Evolutionary conservation across 2,888 invertebrate species (phyloP).

Genomic region (Parascotia fuliginaria): DNA sequence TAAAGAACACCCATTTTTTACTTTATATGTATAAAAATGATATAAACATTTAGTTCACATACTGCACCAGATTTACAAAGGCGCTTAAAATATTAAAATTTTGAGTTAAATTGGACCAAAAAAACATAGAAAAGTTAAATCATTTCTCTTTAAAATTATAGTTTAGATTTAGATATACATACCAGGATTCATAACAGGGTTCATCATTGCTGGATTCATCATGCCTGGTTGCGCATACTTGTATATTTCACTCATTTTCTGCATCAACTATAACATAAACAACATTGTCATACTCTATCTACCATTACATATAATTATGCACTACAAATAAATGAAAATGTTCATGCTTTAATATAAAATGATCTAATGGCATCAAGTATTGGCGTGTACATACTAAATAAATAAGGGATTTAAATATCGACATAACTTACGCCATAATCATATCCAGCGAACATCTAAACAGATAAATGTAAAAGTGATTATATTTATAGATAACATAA

Average conservation of each 20-base stretch:
- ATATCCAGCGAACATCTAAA: constrained; percentile 86
- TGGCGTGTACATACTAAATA: constrained; percentile 53
- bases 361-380: constrained; percentile 38
- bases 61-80: too few species aligned
- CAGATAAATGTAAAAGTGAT: constrained; percentile 64
- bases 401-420: constrained; percentile 51
- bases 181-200: constrained; percentile 74
- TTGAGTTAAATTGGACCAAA: too few species aligned
- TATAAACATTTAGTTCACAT: too few species aligned
- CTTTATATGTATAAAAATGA: too few species aligned
- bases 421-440: constrained; percentile 82
- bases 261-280: constrained; percentile 70
- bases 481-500: constrained; percentile 26
- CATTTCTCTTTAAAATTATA: too few species aligned
- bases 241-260: constrained; percentile 77
- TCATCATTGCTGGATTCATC: constrained; percentile 77
- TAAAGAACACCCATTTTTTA: too few species aligned
- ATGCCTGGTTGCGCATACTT: constrained; percentile 73
- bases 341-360: constrained; percentile 43
- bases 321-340: constrained; percentile 43
- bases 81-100: too few species aligned
- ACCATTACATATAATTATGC: constrained; percentile 1
- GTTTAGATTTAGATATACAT: constrained; percentile 33
- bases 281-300: constrained; percentile 1
- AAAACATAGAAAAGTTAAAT: too few species aligned